These are phyloP conservation scores for Tridacna crocea DNA, from an alignment of 2,888 invertebrate genomes.

Conservation along the genomic window DNA sequence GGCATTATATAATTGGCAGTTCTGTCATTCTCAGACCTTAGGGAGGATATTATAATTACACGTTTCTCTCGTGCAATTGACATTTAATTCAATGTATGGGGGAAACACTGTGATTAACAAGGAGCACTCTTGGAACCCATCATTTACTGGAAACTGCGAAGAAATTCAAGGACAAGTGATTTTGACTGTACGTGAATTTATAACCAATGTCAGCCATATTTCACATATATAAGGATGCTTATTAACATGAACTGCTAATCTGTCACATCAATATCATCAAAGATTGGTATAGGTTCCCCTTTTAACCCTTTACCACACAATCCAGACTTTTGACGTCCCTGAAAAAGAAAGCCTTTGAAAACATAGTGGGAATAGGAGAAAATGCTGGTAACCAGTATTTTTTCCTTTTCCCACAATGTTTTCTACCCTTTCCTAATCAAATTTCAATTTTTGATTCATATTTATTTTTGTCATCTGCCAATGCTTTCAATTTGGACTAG, in stretches of 20 bases:
- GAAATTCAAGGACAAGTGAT: neutral
- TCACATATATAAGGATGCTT: too few relatives aligned
- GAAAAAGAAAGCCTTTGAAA: too few relatives aligned
- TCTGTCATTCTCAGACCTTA: slow-evolving; percentile 19
- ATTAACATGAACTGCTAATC: too few relatives aligned
- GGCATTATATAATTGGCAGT: slow-evolving; percentile 22
- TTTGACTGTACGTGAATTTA: too few relatives aligned
- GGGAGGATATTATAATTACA: slow-evolving; percentile 21
- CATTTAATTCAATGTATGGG: slow-evolving; percentile 25
- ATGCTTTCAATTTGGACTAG: too few relatives aligned
- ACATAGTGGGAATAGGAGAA: neutral
- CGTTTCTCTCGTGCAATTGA: slow-evolving; percentile 16
- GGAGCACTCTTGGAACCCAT: neutral
- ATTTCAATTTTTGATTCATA: neutral
- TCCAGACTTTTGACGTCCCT: too few relatives aligned
- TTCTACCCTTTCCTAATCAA: neutral
- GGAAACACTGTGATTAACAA: slow-evolving; percentile 21
- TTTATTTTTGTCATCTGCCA: too few relatives aligned
- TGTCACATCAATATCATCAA: too few relatives aligned
- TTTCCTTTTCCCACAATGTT: neutral
- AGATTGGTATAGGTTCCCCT: too few relatives aligned
- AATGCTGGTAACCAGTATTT: neutral
- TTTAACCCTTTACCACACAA: too few relatives aligned
- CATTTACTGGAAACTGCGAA: slow-evolving; percentile 1
- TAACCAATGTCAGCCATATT: too few relatives aligned